phyloP scores from a whole-genome alignment of 2,888 invertebrate species.

The Agrypnus murinus region DNA sequence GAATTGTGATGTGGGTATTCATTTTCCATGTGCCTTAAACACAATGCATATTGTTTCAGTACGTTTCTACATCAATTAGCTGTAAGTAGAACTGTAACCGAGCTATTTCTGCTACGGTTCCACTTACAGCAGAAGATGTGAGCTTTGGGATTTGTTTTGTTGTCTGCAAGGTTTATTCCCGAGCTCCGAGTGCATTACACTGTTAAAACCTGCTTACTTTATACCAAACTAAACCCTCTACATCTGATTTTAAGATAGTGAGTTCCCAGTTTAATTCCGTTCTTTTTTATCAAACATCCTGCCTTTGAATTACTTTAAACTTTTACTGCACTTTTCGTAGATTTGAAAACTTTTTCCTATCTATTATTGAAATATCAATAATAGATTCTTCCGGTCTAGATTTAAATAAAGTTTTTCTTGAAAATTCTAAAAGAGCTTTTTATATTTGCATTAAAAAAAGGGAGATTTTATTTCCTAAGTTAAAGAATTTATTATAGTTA shows the following conservation, averaged over 20 bases:
- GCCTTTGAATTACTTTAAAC: slow-evolving; percentile 7
- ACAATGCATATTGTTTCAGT: slow-evolving; percentile 32
- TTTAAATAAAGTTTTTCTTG: no score
- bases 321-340: neutral
- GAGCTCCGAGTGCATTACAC: slow-evolving; percentile 31
- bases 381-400: no score
- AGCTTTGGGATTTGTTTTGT: slow-evolving; percentile 36
- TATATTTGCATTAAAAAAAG: no score
- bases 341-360: neutral
- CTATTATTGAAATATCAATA: neutral
- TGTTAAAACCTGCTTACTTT: slow-evolving; percentile 31
- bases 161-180: slow-evolving; percentile 35
- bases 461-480: no score
- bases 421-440: no score
- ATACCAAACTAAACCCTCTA: slow-evolving; percentile 22
- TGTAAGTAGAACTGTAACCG: slow-evolving; percentile 27
- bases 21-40: slow-evolving; percentile 19
- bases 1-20: slow-evolving; percentile 22
- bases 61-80: slow-evolving; percentile 30
- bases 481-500: no score
- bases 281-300: slow-evolving; percentile 20
- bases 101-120: slow-evolving; percentile 29
- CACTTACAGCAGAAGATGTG: slow-evolving; percentile 31
- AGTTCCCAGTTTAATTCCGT: slow-evolving; percentile 13
- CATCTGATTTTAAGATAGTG: slow-evolving; percentile 31